These are phyloP conservation scores for Athene cunicularia DNA, from an alignment of 2,113 vertebrate genomes.

Conservation along the genomic window DNA sequence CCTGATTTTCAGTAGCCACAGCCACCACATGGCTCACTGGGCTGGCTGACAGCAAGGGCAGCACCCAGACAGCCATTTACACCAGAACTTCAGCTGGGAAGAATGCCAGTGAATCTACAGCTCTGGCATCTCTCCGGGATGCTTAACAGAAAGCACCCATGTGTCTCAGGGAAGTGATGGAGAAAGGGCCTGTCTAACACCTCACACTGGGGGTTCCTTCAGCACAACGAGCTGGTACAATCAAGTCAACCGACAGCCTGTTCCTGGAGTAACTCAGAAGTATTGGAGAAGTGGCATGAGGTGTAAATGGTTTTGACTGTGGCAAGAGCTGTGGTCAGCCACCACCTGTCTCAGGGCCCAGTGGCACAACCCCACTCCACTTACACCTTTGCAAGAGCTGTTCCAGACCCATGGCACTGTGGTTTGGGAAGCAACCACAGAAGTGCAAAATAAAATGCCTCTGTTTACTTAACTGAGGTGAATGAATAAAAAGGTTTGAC, in stretches of 20 bases:
- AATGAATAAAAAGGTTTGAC: background rate
- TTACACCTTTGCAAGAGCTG: background rate
- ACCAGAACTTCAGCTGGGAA: background rate
- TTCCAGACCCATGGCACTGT: fast-evolving
- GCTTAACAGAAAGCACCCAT: background rate
- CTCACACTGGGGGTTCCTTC: fast-evolving
- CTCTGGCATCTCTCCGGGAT: background rate
- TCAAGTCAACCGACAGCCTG: background rate
- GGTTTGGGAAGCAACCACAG: background rate
- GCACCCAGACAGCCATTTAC: fast-evolving
- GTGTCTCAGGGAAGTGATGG: background rate
- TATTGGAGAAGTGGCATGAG: fast-evolving
- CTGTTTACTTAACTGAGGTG: background rate
- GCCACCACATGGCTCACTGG: fast-evolving
- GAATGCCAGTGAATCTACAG: fast-evolving
- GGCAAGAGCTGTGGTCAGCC: background rate
- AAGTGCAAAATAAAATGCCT: background rate
- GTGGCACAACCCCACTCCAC: background rate
- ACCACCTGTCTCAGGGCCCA: background rate
- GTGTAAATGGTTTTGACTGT: background rate
- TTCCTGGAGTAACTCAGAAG: background rate
- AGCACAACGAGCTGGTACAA: no score
- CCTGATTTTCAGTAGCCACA: fast-evolving
- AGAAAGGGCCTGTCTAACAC: background rate
- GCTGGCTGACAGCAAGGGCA: background rate